Percentiles rank a stretch among this genome's conserved stretches.
These are phyloP conservation scores for Thaumatotibia leucotreta DNA, from an alignment of 1,140 invertebrate species.

Conservation along the genomic window DNA sequence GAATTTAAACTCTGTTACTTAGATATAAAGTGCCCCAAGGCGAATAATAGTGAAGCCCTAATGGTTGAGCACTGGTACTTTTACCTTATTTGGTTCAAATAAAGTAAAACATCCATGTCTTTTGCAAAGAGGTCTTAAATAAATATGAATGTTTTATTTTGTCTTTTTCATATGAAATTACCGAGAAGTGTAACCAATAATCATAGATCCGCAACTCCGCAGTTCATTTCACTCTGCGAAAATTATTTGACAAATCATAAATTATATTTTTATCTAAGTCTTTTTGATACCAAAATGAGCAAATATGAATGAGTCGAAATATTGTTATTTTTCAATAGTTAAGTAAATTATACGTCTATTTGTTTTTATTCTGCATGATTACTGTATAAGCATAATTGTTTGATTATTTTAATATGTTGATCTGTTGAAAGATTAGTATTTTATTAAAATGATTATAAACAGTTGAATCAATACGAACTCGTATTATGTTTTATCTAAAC, in stretches of 20 bases:
- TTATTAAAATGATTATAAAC: not conserved
- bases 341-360: not conserved
- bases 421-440: not conserved
- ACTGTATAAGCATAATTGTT: not conserved
- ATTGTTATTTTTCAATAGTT: not conserved
- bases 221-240: too few species aligned
- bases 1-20: too few species aligned
- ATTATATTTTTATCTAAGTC: not conserved
- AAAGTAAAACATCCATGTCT: too few species aligned
- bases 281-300: not conserved
- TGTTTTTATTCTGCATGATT: not conserved
- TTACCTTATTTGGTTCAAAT: too few species aligned
- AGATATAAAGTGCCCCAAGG: too few species aligned
- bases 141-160: too few species aligned
- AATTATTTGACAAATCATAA: not conserved
- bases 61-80: too few species aligned
- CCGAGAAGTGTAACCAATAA: too few species aligned
- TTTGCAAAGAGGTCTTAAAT: too few species aligned
- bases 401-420: not conserved
- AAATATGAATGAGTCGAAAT: not conserved
- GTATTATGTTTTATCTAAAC: not conserved
- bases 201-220: too few species aligned
- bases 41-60: too few species aligned
- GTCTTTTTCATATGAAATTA: too few species aligned
- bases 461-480: not conserved